A percentile compares a stretch with the other conserved stretches of the same genome.
Conservation (phyloP, 2,113 vertebrate species). For the Oceanites oceanicus region DNA sequence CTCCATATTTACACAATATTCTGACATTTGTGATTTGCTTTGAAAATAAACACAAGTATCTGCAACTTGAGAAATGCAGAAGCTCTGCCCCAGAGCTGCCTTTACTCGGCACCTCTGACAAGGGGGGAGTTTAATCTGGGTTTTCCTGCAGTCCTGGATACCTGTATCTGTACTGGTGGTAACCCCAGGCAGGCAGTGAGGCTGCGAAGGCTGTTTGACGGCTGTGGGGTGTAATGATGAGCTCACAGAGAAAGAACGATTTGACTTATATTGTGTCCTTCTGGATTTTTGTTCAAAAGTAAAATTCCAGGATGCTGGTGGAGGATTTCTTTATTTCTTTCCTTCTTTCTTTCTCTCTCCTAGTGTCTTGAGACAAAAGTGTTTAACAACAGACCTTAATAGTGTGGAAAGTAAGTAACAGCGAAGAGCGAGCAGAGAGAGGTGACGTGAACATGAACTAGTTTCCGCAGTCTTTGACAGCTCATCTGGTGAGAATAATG, state of each 20-base stretch:
- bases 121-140: neutral
- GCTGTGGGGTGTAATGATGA: neutral
- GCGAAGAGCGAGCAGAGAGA: neutral
- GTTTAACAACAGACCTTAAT: slow-evolving; percentile 9
- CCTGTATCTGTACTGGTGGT: neutral
- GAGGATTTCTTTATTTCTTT: neutral
- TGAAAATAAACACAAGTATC: neutral
- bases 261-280: neutral
- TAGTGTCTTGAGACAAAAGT: neutral
- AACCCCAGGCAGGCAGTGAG: neutral
- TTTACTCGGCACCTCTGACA: neutral
- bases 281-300: neutral
- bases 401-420: slow-evolving; percentile 15
- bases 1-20: neutral
- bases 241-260: neutral
- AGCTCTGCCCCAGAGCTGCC: neutral
- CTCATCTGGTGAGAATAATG: slow-evolving; percentile 54
- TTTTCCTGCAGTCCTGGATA: neutral
- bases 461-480: slow-evolving; percentile 53
- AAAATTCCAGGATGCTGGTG: neutral
- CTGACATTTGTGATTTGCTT: neutral
- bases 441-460: slow-evolving; percentile 29
- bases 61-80: neutral
- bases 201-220: neutral
- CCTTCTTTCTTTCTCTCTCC: neutral